Percentiles rank a stretch among this genome's conserved stretches.
Conservation (phyloP, 2,797 vertebrate species). For the Cossypha polioptera region DNA sequence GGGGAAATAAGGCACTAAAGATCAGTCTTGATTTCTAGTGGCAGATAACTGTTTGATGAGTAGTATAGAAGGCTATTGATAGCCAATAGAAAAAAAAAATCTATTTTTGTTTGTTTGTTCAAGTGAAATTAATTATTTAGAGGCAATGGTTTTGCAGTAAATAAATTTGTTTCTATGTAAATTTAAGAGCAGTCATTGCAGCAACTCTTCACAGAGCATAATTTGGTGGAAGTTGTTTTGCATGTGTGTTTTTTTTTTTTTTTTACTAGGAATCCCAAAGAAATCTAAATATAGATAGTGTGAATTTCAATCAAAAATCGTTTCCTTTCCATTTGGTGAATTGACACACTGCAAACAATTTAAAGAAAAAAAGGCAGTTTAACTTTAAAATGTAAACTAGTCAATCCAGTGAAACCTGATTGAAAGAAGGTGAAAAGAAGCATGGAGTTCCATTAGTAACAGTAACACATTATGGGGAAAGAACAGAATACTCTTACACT, state of each 20-base stretch:
- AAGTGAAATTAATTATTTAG: neutral
- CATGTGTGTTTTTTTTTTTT: neutral
- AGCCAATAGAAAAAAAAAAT: neutral
- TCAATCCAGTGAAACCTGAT: neutral
- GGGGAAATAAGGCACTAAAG: neutral
- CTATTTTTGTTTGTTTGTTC: neutral
- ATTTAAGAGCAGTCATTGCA: neutral
- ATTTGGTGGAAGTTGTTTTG: accelerated
- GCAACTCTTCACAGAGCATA: neutral
- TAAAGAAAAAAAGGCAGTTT: neutral
- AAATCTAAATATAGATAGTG: neutral
- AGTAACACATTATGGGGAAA: neutral
- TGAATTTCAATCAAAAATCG: neutral
- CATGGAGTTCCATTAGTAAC: neutral
- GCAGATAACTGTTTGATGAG: neutral
- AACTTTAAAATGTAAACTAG: neutral
- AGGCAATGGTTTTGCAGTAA: neutral
- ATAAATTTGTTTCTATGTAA: neutral
- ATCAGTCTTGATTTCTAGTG: neutral
- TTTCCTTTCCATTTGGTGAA: neutral
- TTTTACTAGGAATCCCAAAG: neutral
- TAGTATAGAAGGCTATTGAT: neutral
- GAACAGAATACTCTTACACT: neutral
- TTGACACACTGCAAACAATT: neutral
- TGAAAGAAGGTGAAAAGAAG: neutral